Evolutionary conservation across 2,113 vertebrate genomes (phyloP).

Genomic region (Vidua macroura): DNA sequence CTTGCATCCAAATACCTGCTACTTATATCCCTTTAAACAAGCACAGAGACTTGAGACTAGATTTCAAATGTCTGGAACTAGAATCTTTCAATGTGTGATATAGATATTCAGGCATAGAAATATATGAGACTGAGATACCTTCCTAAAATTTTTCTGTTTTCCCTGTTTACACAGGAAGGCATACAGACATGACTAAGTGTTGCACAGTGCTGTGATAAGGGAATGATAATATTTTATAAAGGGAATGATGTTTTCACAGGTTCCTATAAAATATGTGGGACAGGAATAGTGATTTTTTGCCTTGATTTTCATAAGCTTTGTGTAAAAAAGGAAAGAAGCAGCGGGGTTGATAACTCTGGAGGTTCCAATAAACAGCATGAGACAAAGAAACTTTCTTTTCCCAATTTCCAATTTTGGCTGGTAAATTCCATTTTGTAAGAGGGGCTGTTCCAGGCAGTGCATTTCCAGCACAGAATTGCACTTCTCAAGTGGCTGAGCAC

Average conservation of each 20-base stretch:
- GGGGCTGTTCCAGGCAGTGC: neutral
- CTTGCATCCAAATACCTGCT: neutral
- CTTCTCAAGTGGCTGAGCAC: neutral
- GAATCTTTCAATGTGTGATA: neutral
- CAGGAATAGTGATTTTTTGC: neutral
- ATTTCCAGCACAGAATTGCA: neutral
- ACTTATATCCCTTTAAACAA: neutral
- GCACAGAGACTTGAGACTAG: neutral
- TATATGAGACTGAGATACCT: neutral
- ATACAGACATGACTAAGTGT: neutral
- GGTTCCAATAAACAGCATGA: neutral
- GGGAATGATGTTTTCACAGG: neutral
- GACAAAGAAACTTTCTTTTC: neutral
- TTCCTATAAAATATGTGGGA: neutral
- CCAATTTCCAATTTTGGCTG: neutral
- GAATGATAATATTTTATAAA: neutral
- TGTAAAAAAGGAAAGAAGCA: neutral
- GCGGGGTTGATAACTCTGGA: fast-evolving
- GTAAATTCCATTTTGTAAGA: neutral
- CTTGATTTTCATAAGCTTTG: neutral
- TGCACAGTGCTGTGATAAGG: neutral
- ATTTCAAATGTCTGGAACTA: neutral
- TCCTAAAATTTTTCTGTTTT: neutral
- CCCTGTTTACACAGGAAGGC: neutral
- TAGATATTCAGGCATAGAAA: neutral